These are phyloP conservation scores for Cassiopea andromeda DNA, from an alignment of 30 jellyfish, hydroid and myxozoan genomes.

Conservation along the genomic window DNA sequence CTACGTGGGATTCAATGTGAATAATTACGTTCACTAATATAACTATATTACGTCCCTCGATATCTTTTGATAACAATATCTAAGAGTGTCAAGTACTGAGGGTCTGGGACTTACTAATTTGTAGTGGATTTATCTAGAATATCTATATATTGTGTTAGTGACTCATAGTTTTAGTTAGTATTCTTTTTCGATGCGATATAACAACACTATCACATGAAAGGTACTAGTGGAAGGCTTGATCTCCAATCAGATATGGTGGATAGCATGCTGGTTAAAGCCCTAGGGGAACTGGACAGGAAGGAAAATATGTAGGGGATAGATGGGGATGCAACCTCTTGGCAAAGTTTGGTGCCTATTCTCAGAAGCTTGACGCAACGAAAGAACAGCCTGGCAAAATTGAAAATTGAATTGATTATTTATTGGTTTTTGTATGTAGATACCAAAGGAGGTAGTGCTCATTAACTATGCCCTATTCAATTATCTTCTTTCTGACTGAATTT, in stretches of 20 bases:
- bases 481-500: neutral
- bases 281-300: neutral
- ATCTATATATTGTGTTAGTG: no score
- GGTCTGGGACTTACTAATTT: no score
- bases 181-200: no score
- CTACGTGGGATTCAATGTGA: no score
- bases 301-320: neutral
- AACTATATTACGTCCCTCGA: no score
- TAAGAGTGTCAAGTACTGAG: no score
- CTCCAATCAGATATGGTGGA: neutral
- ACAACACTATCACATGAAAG: no score
- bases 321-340: neutral
- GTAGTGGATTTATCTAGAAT: no score
- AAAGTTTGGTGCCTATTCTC: neutral
- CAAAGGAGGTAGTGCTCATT: neutral
- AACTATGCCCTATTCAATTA: neutral
- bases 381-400: neutral
- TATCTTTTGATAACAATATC: no score
- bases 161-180: no score
- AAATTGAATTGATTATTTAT: neutral
- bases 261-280: neutral
- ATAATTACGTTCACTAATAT: no score
- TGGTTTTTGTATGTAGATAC: neutral
- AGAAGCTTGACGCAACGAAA: neutral
- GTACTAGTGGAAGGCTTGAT: neutral